Conservation (phyloP, 2,797 vertebrate genomes). For the Sebastes paucispinis region DNA sequence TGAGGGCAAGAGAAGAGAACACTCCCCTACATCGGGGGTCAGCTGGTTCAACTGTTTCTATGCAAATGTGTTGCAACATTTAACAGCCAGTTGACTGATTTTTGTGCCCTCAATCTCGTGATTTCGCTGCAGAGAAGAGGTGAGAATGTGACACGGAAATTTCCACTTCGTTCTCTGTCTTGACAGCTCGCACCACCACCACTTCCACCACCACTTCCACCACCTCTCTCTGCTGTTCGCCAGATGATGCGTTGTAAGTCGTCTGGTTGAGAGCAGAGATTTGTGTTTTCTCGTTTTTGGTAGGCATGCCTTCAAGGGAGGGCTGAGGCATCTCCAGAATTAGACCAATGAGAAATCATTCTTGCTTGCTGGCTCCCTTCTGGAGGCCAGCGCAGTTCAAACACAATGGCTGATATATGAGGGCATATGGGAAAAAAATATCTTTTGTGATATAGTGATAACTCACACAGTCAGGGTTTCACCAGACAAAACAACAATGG, state of each 20-base stretch:
- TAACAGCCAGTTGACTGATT: not conserved
- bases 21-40: constrained; percentile 21
- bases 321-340: constrained; percentile 32
- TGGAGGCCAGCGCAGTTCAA: not conserved
- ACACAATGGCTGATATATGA: not conserved
- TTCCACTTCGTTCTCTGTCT: not conserved
- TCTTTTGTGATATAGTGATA: not conserved
- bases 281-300: constrained; percentile 19
- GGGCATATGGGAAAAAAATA: not conserved
- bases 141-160: constrained; percentile 10
- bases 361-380: constrained; percentile 18
- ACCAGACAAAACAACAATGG: not conserved
- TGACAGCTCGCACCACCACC: constrained; percentile 21
- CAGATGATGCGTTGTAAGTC: constrained; percentile 30
- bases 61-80: constrained; percentile 12
- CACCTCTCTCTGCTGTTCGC: constrained; percentile 5
- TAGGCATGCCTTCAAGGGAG: constrained; percentile 26
- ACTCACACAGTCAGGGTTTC: not conserved
- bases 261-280: constrained; percentile 14
- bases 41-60: constrained; percentile 1
- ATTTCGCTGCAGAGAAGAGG: constrained; percentile 1
- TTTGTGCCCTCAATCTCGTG: not conserved
- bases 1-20: not conserved
- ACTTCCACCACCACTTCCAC: not conserved
- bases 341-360: constrained; percentile 33